These are phyloP conservation scores for Scrobipalpa atriplicella DNA, from an alignment of 2,888 invertebrate genomes.

Conservation along the genomic window DNA sequence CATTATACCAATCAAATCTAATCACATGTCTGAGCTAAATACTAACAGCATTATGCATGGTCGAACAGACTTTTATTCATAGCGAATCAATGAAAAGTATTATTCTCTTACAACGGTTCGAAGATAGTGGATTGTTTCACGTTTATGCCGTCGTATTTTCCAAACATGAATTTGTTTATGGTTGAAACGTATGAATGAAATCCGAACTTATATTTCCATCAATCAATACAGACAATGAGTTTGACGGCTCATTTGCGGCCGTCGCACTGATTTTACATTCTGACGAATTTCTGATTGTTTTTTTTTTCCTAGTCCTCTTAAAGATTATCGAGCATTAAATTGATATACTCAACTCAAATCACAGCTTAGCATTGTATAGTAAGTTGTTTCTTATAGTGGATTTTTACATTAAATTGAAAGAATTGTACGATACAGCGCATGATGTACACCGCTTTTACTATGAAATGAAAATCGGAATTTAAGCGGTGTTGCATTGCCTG, in stretches of 20 bases:
- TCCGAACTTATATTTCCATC: background rate
- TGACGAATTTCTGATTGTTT: background rate
- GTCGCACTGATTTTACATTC: background rate
- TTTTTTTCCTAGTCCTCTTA: too few species aligned
- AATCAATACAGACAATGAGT: conserved; percentile 15
- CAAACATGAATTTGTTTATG: background rate
- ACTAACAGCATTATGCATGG: background rate
- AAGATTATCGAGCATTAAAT: too few species aligned
- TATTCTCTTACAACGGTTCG: background rate
- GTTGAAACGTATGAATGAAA: background rate
- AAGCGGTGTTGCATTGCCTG: too few species aligned
- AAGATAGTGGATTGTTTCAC: background rate
- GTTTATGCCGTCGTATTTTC: background rate
- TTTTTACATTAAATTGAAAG: too few species aligned
- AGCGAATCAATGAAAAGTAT: background rate
- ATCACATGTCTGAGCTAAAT: background rate
- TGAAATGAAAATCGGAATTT: too few species aligned
- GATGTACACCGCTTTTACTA: too few species aligned
- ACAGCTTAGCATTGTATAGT: too few species aligned
- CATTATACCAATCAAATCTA: too few species aligned
- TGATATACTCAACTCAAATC: too few species aligned
- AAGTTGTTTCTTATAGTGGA: too few species aligned
- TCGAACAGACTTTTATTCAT: background rate
- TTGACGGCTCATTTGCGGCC: background rate
- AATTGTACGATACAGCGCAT: too few species aligned